Conservation (phyloP, 2,797 vertebrate genomes). For the Syncerus caffer region DNA sequence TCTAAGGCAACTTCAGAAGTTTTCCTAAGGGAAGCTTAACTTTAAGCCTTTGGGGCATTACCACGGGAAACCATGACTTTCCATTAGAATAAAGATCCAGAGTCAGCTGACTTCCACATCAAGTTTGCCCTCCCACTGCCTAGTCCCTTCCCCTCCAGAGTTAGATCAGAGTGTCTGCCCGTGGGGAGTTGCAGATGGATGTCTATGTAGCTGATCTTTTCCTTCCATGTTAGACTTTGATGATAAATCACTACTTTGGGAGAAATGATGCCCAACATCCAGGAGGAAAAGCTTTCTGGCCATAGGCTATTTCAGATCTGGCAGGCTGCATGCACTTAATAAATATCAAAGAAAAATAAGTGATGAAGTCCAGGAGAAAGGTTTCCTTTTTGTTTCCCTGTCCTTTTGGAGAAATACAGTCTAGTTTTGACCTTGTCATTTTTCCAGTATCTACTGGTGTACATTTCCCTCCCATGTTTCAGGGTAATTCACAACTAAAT, state of each 20-base stretch:
- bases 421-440: not conserved
- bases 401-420: not conserved
- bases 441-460: not conserved
- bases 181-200: not conserved
- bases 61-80: not conserved
- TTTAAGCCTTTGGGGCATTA: not conserved
- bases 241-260: not conserved
- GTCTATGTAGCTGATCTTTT: not conserved
- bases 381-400: not conserved
- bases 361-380: not conserved
- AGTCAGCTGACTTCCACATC: not conserved
- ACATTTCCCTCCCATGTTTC: not conserved
- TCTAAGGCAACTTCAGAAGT: not conserved
- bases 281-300: not conserved
- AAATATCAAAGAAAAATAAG: slow-evolving; percentile 23
- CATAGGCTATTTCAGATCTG: slow-evolving; percentile 4
- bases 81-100: not conserved
- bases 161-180: not conserved
- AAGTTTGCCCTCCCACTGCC: not conserved
- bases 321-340: not conserved
- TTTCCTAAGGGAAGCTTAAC: not conserved
- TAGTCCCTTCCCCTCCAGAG: not conserved
- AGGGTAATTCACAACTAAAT: not conserved
- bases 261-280: not conserved
- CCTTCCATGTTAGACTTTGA: not conserved